Conservation (phyloP, 2,797 vertebrate genomes). For the Anguilla pacifica region DNA sequence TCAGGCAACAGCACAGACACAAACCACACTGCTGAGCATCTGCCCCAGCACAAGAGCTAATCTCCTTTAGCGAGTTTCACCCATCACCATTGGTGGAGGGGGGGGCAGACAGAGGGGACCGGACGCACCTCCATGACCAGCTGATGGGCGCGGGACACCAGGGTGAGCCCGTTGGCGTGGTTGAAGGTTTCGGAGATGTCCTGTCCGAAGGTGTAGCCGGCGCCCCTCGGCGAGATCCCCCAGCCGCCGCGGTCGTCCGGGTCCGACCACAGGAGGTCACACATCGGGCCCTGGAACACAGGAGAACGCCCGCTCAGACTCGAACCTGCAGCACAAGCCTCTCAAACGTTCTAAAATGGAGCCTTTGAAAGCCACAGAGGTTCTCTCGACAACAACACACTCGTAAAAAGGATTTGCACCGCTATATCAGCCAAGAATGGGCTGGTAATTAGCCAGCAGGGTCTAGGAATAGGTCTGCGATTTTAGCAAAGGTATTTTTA, state of each 20-base stretch:
- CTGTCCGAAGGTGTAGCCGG: constrained; percentile 94
- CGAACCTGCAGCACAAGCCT: neutral
- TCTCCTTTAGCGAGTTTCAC: neutral
- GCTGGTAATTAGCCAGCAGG: neutral
- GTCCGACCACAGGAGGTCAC: constrained; percentile 92
- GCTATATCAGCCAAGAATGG: neutral
- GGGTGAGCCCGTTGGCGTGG: constrained; percentile 92
- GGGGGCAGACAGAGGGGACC: neutral
- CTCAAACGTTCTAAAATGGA: neutral
- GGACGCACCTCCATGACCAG: constrained; percentile 90
- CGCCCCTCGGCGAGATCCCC: constrained; percentile 92
- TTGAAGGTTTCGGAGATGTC: constrained; percentile 96
- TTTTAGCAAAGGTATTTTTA: neutral
- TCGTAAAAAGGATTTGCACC: neutral
- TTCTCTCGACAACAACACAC: neutral
- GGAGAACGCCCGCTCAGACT: neutral
- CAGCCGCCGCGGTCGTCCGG: constrained; percentile 92
- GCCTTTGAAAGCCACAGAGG: neutral
- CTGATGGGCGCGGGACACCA: constrained; percentile 94
- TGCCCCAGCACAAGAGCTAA: neutral
- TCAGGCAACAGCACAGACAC: neutral
- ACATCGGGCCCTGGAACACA: constrained; percentile 85
- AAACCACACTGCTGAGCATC: neutral
- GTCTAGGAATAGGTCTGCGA: neutral
- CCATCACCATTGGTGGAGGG: neutral